phyloP scores from a whole-genome alignment of 37 sponge, comb jelly and placozoan species.

The Axinella damicornis region DNA sequence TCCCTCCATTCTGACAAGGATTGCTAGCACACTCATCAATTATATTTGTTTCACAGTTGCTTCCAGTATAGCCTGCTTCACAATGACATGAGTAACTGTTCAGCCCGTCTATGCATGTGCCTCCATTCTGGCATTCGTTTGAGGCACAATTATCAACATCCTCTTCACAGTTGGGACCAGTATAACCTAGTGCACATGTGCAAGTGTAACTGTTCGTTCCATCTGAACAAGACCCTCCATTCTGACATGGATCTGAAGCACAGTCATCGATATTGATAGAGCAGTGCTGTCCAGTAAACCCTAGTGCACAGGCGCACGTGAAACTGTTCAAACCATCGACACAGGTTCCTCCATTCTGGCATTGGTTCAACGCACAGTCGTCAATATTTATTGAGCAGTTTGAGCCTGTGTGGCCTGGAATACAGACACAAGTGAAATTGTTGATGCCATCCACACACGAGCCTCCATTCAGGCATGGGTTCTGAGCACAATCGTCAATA shows the following conservation, averaged over 20 bases:
- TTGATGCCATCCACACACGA: constrained; percentile 57
- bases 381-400: constrained; percentile 60
- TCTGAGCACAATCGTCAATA: constrained; percentile 22
- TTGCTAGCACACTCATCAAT: neutral
- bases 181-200: constrained; percentile 60
- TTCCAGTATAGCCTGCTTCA: neutral
- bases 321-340: no score
- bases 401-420: constrained; percentile 45
- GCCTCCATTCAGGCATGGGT: constrained; percentile 58
- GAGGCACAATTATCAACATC: constrained; percentile 69
- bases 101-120: constrained; percentile 44
- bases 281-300: constrained; percentile 77
- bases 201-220: constrained; percentile 45
- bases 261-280: constrained; percentile 63
- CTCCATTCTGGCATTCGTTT: constrained; percentile 58
- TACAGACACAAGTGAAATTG: constrained; percentile 58
- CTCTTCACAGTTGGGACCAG: constrained; percentile 51
- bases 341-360: constrained; percentile 71
- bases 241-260: constrained; percentile 53
- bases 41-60: constrained; percentile 1
- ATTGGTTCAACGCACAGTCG: constrained; percentile 33
- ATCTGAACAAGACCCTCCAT: constrained; percentile 54
- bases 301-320: constrained; percentile 66
- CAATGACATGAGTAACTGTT: constrained; percentile 1
- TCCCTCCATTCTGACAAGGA: constrained; percentile 26